Evolutionary conservation across 2,888 invertebrate species (phyloP), one percentile per base, ranked within the genome.

Genomic region (Corbicula japonica): DNA sequence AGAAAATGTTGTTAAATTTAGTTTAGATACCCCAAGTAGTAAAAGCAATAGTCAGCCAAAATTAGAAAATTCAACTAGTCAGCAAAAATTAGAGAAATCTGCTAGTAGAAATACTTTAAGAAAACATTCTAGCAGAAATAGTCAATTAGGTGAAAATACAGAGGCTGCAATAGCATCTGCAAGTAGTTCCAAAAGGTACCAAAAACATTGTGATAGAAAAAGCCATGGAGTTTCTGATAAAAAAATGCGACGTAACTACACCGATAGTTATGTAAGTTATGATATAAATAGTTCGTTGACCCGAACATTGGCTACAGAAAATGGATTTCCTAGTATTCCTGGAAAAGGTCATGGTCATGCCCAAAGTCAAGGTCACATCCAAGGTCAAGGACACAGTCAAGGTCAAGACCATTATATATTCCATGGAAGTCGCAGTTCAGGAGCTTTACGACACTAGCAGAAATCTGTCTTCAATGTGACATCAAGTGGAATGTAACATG

Each of bases 221-320:
- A 66, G 35, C 28, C 63, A 61, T 18, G 54, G 50, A 18, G 52
- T 38, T 32, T 61, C 71, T 1, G 76, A 76, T 61, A 75, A 75
- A 56, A 68, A 46, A 46, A 46, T 66, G 26, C 56, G 80, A 54
- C 80, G 80, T 48, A 80, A 80, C 38, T 65, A 80, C 34, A 80
- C 75, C 26, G 72, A 80, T 46, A 80, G 80, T 69, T 80, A 80
- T 35, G 80, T 80, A 28, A 80, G 75, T 50, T 80, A 80, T 58
- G 80, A 80, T 72, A 80, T 80, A 46, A 80, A 80, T 56, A 76
- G 75, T 56, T 52, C 80, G 10, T 62, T 80, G 58, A 80, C 80
- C 32, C 63, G 68, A 50, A 76, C 80, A 46, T 62, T 80, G 28
- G 76, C 75, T 18, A 72, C 54, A 35, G 80, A 80, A 10, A 4